Conservation (phyloP, 2,888 invertebrate species). For the Caenorhabditis doughertyi region DNA sequence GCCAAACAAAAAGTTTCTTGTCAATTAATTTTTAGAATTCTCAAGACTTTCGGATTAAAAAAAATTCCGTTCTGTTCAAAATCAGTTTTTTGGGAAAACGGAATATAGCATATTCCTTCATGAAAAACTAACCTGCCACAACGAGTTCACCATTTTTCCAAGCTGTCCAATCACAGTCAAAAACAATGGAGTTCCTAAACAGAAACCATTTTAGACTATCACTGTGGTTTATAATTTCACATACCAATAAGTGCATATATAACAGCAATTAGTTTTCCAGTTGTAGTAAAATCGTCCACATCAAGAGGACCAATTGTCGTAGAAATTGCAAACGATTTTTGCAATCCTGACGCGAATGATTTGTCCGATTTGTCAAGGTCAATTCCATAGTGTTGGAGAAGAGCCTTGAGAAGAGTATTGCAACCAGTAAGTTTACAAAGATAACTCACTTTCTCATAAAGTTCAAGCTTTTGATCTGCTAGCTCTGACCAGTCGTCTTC, state of each 20-base stretch:
- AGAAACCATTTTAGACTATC: no score
- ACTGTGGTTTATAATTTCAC: no score
- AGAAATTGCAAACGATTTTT: constrained; percentile 75
- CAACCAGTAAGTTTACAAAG: no score
- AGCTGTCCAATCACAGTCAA: constrained; percentile 64
- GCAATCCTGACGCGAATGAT: constrained; percentile 72
- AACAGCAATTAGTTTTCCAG: constrained; percentile 77
- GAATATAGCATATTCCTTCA: no score
- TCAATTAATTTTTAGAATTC: no score
- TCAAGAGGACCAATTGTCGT: constrained; percentile 80
- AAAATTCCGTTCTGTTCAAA: no score
- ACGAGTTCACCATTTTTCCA: constrained; percentile 64
- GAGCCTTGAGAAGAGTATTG: constrained; percentile 49
- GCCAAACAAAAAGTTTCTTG: background rate
- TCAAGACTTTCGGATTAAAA: no score
- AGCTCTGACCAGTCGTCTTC: constrained; percentile 80
- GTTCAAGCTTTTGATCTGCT: constrained; percentile 80
- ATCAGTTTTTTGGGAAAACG: no score
- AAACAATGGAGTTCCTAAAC: constrained; percentile 68
- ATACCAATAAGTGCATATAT: constrained; percentile 75
- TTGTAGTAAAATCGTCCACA: constrained; percentile 73
- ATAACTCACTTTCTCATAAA: constrained; percentile 76
- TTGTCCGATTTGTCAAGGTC: constrained; percentile 55
- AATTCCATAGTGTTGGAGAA: constrained; percentile 62
- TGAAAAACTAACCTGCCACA: constrained; percentile 60